Conservation (phyloP, 1,140 invertebrate genomes). For the Lepidurus couesii region DNA sequence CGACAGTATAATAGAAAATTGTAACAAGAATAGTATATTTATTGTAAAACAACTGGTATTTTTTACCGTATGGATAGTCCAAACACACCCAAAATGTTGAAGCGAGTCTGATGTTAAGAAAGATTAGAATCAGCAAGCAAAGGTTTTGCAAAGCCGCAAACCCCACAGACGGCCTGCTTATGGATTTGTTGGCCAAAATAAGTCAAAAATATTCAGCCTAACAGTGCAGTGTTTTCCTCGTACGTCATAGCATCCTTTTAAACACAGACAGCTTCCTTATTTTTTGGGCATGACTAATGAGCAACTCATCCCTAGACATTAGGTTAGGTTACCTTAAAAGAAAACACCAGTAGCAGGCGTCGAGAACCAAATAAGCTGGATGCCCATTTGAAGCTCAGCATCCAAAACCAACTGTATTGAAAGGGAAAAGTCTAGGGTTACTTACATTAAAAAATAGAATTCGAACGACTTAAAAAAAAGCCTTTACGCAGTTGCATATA, state of each 20-base stretch:
- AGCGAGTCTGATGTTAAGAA: background rate
- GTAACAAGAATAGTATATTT: no score
- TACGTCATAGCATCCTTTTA: background rate
- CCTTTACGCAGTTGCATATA: background rate
- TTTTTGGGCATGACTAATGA: slow-evolving; percentile 3
- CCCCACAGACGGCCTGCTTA: background rate
- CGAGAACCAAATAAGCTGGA: background rate
- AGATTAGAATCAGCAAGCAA: background rate
- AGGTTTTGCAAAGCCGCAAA: slow-evolving; percentile 1
- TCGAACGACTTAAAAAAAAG: background rate
- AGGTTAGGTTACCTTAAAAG: background rate
- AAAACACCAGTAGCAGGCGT: background rate
- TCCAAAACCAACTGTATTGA: background rate
- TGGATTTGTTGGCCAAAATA: background rate
- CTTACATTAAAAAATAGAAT: background rate
- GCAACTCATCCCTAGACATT: background rate
- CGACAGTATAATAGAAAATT: no score
- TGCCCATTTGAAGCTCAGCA: background rate
- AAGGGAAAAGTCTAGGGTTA: background rate
- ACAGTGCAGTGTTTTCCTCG: background rate
- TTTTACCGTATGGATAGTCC: no score
- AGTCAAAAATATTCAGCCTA: no score
- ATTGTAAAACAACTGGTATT: no score
- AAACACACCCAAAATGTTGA: no score
- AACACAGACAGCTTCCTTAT: background rate